Base-by-base conservation (phyloP, 2,113 vertebrate species). In the Paramormyrops kingsleyae region DNA sequence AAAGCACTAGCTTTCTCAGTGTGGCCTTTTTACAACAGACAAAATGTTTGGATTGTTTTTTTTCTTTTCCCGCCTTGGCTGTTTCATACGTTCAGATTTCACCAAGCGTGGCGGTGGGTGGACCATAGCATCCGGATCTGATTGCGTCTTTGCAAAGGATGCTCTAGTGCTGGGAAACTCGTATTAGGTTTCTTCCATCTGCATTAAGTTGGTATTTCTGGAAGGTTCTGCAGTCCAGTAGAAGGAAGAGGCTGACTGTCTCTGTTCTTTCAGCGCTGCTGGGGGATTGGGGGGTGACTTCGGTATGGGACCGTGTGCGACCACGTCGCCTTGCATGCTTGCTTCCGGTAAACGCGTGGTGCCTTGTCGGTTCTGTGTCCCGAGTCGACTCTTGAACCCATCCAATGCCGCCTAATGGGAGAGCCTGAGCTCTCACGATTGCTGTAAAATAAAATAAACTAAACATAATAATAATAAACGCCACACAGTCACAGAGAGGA, bases 351-450 rank as follows among this genome's bases (percentile, higher is more conserved):
- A 52, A 17, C 46, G 88, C 35, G 70, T 80, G 46, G 88, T 85
- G 88, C 88, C 80, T 84, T 59, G 15, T 53, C 47, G 27, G 88
- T 70, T 88, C 53, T 59, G 87, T 88, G n/a, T 35, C 42, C 42
- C 12, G 4, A 17, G 62, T 13, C 47, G 52, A 74, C 87, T 21
- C 44, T 88, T 62, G 87, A 66, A 49, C 87, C 44, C 87, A 47
- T 62, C 50, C 35, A 31, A 1, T 88, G 42, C 56, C 53, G 35
- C 87, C 56, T 50, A 24, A 53, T 39, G 24, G 87, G 56, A n/a
- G 87, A 46, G 19, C 35, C 52, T 62, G 31, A 44, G 17, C 35
- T 88, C 17, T 66, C 24, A 0, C 27, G 24, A 47, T 53, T 53
- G 85, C 85, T 87, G 50, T 53, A 53, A 87, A 87, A 86, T n/a